phyloP scores from a whole-genome alignment of 2,113 vertebrate genomes.

The Odontesthes bonariensis region DNA sequence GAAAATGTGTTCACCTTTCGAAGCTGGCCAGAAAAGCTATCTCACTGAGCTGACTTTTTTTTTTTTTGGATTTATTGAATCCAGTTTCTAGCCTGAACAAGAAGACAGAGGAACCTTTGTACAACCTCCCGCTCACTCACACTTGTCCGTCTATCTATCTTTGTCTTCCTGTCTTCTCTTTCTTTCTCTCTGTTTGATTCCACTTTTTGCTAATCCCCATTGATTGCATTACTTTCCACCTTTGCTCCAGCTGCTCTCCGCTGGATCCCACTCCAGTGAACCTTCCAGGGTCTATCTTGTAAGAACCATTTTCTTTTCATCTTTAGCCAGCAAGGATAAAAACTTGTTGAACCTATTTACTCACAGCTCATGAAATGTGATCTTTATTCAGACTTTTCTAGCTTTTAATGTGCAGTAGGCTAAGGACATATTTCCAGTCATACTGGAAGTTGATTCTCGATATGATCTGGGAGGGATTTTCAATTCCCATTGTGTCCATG shows the following conservation, averaged over 20 bases:
- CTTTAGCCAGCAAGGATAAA: conserved; percentile 25
- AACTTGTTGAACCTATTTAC: conserved; percentile 24
- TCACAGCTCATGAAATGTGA: not conserved
- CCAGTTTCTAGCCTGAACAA: conserved; percentile 40
- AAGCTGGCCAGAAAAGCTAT: conserved; percentile 53
- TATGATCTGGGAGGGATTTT: conserved; percentile 52
- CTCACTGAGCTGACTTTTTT: conserved; percentile 46
- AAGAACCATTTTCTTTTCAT: conserved; percentile 9
- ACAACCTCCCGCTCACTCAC: not conserved
- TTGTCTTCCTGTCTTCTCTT: not conserved
- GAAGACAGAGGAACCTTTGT: conserved; percentile 18
- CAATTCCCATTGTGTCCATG: conserved; percentile 62
- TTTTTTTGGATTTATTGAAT: conserved; percentile 53
- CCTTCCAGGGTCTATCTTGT: conserved; percentile 33
- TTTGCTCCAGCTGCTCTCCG: conserved; percentile 45
- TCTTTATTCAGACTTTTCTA: not conserved
- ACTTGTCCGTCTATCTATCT: not conserved
- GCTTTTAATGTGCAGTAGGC: not conserved
- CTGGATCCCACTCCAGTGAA: conserved; percentile 41
- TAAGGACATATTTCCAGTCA: conserved; percentile 9
- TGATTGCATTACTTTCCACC: conserved; percentile 44
- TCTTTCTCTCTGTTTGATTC: conserved; percentile 12
- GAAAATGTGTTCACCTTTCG: conserved; percentile 65
- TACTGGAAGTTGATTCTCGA: conserved; percentile 30
- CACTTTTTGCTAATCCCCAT: conserved; percentile 37